Percentiles rank a stretch among this genome's conserved stretches.
These are phyloP conservation scores for Cryptomyrus ogoouensis DNA, from an alignment of 2,113 vertebrate species.

Conservation along the genomic window DNA sequence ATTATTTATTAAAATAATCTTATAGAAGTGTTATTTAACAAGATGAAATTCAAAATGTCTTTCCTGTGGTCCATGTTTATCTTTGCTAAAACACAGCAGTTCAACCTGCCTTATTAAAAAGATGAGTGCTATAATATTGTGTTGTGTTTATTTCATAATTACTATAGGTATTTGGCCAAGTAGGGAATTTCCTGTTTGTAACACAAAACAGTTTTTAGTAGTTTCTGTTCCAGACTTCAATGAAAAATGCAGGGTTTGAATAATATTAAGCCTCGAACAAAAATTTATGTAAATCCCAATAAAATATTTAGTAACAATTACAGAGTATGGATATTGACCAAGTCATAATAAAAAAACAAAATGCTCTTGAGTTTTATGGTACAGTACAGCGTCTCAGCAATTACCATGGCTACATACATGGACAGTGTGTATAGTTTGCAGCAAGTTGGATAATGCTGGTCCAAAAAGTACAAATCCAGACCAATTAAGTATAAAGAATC, in stretches of 20 bases:
- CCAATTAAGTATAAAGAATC: background rate
- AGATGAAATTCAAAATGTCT: background rate
- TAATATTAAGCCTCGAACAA: too few relatives aligned
- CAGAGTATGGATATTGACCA: background rate
- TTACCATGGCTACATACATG: background rate
- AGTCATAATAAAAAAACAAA: background rate
- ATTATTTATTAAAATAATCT: slow-evolving; percentile 6
- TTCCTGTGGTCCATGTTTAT: background rate
- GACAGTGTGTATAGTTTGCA: background rate
- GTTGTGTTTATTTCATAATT: background rate
- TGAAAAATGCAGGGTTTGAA: background rate
- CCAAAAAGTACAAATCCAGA: background rate
- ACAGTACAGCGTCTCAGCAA: background rate
- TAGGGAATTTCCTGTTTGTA: background rate
- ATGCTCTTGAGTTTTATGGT: background rate
- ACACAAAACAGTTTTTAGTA: background rate
- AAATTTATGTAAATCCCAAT: background rate
- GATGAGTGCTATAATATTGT: background rate
- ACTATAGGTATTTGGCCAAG: background rate
- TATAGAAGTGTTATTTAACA: slow-evolving; percentile 16
- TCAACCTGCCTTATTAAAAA: slow-evolving; percentile 18
- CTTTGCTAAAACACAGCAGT: slow-evolving; percentile 6
- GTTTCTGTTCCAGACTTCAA: background rate
- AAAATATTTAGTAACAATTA: background rate
- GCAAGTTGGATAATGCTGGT: background rate